Evolutionary conservation across 2,888 invertebrate genomes (phyloP), one percentile per base, ranked within the genome.

Genomic region (Leucania comma): DNA sequence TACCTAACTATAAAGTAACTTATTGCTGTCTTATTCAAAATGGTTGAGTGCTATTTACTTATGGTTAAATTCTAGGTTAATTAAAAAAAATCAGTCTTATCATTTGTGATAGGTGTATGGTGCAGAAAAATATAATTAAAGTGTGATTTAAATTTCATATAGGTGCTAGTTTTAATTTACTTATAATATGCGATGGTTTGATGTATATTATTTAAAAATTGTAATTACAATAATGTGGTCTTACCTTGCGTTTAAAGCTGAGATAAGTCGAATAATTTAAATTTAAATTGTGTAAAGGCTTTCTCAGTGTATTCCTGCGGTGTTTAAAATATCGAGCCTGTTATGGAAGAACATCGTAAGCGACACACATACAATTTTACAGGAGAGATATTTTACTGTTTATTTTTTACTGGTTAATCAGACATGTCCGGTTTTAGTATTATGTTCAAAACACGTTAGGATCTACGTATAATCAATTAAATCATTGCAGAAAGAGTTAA

Each of bases 231-330:
- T 4, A 29, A 64, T 35, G 56, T 51, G 67, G 70, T 70, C 76
- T 69, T 85, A 80, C 75, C 71, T 71, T 80, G 77, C 74, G 80
- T 84, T 81, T 81, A 84, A 79, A 86, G 68, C 64, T 75, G 67
- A 72, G 17, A 38, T 67, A 71, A 71, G 53, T 70, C 35, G 69
- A 78, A 68, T 61, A 53, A 59, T 70, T 35, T 51, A 22, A 72
- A 65, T 32, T 22, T 4, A 59, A 67, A 51, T 77, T 51, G 29
- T 65, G 29, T 71, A 54, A 67, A 65, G 59, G 42, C n/a, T 67
- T 68, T 68, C 48, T 62, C 54, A 62, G 54, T 53, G 54, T 80
- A 80, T 80, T 63, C 12, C 62, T 59, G 61, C 0, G 59, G 64
- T 71, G 65, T 71, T 67, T 54, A 56, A 68, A 35, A 24, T 66